These are phyloP conservation scores for Pachypanchax playfairii DNA, from an alignment of 2,113 vertebrate genomes.

Conservation along the genomic window DNA sequence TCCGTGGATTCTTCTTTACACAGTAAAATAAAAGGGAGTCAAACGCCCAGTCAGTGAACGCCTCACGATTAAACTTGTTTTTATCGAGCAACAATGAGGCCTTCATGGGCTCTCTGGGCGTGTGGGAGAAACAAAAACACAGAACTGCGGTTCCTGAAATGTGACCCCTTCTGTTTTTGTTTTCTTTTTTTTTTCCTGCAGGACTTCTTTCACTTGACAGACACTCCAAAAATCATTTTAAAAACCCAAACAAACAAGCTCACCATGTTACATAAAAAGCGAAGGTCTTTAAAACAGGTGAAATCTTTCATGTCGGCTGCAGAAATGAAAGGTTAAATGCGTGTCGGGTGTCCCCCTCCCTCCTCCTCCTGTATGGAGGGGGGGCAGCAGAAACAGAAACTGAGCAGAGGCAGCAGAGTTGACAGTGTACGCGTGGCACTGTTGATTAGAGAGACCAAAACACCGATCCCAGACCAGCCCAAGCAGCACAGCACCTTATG, in stretches of 20 bases:
- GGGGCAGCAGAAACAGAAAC: conserved; percentile 1
- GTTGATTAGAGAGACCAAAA: conserved; percentile 88
- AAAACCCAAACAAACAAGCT: conserved; percentile 10
- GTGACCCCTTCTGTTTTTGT: not conserved
- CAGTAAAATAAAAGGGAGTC: not conserved
- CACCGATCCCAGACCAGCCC: conserved; percentile 78
- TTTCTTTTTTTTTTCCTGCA: not conserved
- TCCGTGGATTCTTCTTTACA: not conserved
- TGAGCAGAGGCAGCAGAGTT: conserved; percentile 59
- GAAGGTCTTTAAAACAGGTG: conserved; percentile 5
- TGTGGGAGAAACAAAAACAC: not conserved
- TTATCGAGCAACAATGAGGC: not conserved
- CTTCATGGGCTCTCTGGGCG: not conserved
- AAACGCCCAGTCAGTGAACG: not conserved
- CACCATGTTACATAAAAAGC: conserved; percentile 22
- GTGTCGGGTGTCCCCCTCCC: not conserved
- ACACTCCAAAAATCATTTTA: too few relatives aligned
- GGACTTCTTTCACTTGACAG: conserved; percentile 22
- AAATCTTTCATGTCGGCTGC: not conserved
- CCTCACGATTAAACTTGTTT: not conserved
- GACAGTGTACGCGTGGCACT: conserved; percentile 95
- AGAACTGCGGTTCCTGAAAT: conserved; percentile 4
- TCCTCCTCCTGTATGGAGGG: not conserved
- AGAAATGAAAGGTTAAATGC: conserved; percentile 32
- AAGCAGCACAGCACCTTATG: conserved; percentile 72